Evolutionary conservation across 2,797 vertebrate species (phyloP).

Genomic region (Setipinna tenuifilis): DNA sequence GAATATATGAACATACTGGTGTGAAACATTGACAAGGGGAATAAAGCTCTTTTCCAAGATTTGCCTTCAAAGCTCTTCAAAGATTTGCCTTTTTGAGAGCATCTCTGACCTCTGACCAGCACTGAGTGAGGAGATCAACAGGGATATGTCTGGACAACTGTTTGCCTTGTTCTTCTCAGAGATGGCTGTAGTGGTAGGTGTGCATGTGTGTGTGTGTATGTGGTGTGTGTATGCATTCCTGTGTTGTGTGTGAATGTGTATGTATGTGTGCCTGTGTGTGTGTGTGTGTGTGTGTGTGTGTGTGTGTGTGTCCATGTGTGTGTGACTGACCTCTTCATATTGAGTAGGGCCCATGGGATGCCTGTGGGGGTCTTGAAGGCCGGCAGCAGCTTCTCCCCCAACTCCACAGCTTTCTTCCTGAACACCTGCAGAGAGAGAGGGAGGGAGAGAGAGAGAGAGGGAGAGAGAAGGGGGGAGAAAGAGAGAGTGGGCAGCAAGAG

Average conservation of each 20-base stretch:
- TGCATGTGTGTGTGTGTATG: conserved; percentile 4
- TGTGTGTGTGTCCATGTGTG: conserved; percentile 14
- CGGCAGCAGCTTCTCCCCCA: conserved; percentile 5
- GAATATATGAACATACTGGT: no score
- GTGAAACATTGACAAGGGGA: no score
- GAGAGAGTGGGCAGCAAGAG: conserved; percentile 30
- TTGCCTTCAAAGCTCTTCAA: no score
- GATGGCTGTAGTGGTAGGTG: no score
- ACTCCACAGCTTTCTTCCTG: conserved; percentile 18
- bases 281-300: conserved; percentile 22
- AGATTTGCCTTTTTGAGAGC: no score
- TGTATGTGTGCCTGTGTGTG: not conserved
- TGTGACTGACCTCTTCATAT: conserved; percentile 91
- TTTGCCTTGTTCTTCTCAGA: no score
- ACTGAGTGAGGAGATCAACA: no score
- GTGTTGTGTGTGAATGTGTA: conserved; percentile 42
- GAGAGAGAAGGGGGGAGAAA: conserved; percentile 35
- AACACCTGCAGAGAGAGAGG: conserved; percentile 49
- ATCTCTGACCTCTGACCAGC: no score
- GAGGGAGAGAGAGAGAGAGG: conserved; percentile 32
- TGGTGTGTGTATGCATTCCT: conserved; percentile 2
- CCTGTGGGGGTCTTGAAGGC: conserved; percentile 86
- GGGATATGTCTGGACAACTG: no score
- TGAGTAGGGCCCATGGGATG: conserved; percentile 97
- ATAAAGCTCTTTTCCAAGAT: no score